Evolutionary conservation across 2,113 vertebrate genomes (phyloP), one percentile per base, ranked within the genome.

Genomic region (Chloropsis hardwickii): DNA sequence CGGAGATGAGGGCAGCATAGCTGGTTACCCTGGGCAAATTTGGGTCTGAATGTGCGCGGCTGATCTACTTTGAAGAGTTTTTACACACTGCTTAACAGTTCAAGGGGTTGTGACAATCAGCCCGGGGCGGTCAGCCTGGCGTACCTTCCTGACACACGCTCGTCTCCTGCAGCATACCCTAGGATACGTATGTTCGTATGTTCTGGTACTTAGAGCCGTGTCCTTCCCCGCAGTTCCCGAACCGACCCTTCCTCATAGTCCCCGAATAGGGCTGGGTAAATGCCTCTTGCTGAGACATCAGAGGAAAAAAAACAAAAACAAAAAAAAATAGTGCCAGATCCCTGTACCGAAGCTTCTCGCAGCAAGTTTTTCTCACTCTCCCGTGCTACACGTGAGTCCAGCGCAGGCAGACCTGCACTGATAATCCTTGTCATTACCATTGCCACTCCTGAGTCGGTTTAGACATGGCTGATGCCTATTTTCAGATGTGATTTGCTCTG

Each of bases 1-100:
- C 12, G 73, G 53, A 7, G 79, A 85, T 33, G 81, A 56, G 44
- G 51, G 71, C 33, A 50, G 71, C 6, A 16, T 35, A 71, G 62
- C 78, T 56, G 25, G 37, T 58, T 73, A 79, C 66, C 87, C 81
- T 47, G 7, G 78, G 53, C 70, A 64, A 70, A 53, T 57, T 58
- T 47, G 78, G 29, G 70, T 22, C 56, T 77, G 66, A 76, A 96
- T 10, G 14, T 28, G 86, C 50, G 51, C 31, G 40, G 45, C 23
- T 88, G 39, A 62, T 35, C n/a, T 85, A 40, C 66, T 84, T 86
- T 76, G 79, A 88, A 95, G 81, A 95, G 71, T 67, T 96, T 96
- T 96, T 87, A 94, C 67, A 37, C 48, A 9, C 25, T 81, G 42
- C 70, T 92, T 54, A 91, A 61, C 28, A 44, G 69, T 50, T 58